These are phyloP conservation scores for Eulimnadia texana DNA, from an alignment of 1,140 invertebrate genomes.

Conservation along the genomic window DNA sequence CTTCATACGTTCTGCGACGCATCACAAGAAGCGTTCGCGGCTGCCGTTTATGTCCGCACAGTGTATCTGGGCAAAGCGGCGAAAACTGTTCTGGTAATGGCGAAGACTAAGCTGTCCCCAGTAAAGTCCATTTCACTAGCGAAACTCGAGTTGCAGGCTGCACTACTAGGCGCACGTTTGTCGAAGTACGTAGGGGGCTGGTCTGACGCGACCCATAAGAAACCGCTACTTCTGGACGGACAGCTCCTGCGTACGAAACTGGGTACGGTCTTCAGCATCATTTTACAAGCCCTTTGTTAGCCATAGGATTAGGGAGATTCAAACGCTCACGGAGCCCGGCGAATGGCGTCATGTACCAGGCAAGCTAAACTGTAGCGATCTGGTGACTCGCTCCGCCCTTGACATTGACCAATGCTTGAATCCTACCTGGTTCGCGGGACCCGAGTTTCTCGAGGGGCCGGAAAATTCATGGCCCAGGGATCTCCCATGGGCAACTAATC, in stretches of 20 bases:
- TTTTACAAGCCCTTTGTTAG: constrained; percentile 1
- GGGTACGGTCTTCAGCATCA: background rate
- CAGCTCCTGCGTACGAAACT: background rate
- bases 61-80: background rate
- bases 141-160: background rate
- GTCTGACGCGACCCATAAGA: background rate
- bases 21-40: background rate
- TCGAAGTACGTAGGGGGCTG: background rate
- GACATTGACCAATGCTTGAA: background rate
- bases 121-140: background rate
- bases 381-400: background rate
- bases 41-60: too few relatives aligned
- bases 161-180: background rate
- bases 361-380: constrained; percentile 1
- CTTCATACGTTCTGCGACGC: constrained; percentile 1
- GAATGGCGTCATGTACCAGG: constrained; percentile 6
- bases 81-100: background rate
- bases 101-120: constrained; percentile 1
- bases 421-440: background rate
- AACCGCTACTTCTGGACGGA: constrained; percentile 18
- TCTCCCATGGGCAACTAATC: background rate
- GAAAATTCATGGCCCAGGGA: background rate
- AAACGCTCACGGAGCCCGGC: background rate
- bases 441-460: background rate
- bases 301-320: background rate